A percentile compares a stretch with the other conserved stretches of the same genome.
phyloP scores from a whole-genome alignment of 1,140 invertebrate species.

The Neodiprion fabricii region DNA sequence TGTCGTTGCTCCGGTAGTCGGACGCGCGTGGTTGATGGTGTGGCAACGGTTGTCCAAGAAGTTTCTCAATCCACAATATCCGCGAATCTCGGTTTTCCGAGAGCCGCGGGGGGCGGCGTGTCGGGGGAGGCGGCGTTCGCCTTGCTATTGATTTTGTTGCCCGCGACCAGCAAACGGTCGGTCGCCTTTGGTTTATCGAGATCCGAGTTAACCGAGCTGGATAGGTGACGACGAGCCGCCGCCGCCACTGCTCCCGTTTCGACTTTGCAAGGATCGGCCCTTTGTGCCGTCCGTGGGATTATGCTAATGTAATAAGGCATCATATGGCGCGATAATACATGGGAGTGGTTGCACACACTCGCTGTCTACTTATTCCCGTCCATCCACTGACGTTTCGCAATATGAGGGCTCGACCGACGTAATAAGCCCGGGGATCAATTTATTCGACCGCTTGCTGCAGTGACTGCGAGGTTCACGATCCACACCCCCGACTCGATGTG shows the following conservation, averaged over 20 bases:
- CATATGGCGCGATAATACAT: conserved; percentile 15
- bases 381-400: background rate
- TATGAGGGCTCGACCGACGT: conserved; percentile 1
- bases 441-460: conserved; percentile 1
- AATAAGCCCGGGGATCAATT: conserved; percentile 3
- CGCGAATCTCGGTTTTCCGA: background rate
- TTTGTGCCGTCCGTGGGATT: background rate
- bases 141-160: background rate
- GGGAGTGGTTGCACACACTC: background rate
- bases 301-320: conserved; percentile 17
- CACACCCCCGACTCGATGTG: background rate
- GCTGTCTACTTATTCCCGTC: too few relatives aligned
- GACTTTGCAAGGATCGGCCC: background rate
- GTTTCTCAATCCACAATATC: conserved; percentile 3
- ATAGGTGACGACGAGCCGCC: background rate
- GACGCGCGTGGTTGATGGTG: background rate
- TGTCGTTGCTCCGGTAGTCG: background rate
- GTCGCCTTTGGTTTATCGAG: background rate
- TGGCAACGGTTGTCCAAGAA: conserved; percentile 1
- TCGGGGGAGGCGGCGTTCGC: background rate
- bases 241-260: background rate
- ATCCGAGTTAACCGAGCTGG: background rate
- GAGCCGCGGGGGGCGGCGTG: background rate
- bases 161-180: conserved; percentile 3
- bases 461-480: background rate